These are phyloP conservation scores for Oligia latruncula DNA, from an alignment of 2,888 invertebrate genomes.

Conservation along the genomic window DNA sequence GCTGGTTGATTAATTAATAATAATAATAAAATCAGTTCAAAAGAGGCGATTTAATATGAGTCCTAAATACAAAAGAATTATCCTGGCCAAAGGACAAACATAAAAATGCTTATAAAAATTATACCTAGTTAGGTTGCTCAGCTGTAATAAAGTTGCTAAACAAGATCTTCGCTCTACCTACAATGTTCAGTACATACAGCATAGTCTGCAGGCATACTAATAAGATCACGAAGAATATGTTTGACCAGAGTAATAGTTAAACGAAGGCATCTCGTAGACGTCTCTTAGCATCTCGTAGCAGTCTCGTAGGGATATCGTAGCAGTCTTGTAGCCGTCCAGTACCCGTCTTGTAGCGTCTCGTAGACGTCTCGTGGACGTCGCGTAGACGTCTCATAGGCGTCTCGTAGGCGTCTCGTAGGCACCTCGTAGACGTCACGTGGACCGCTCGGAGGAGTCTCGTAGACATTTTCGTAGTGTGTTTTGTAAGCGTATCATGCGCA, in stretches of 20 bases:
- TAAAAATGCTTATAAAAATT: background rate
- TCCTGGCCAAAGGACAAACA: background rate
- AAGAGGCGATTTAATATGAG: background rate
- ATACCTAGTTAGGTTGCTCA: background rate
- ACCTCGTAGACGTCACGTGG: background rate
- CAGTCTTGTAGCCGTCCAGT: background rate
- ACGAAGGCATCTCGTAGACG: background rate
- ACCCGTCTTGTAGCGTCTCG: no score
- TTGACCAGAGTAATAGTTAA: constrained; percentile 1
- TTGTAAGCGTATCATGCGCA: background rate
- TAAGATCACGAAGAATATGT: background rate
- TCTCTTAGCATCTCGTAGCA: background rate
- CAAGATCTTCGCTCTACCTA: background rate
- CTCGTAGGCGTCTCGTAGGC: background rate
- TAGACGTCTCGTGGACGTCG: no score
- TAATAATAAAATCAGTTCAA: background rate
- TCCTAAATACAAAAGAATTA: background rate
- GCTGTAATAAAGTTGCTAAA: background rate
- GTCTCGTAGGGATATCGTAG: background rate
- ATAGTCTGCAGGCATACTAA: background rate
- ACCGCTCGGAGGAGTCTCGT: no score
- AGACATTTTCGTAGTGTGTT: background rate
- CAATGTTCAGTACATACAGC: background rate
- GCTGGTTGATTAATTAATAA: no score
- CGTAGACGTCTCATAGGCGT: background rate